These are phyloP conservation scores for Aspidiotus rigidus DNA, from an alignment of 2,888 invertebrate genomes.

Conservation along the genomic window DNA sequence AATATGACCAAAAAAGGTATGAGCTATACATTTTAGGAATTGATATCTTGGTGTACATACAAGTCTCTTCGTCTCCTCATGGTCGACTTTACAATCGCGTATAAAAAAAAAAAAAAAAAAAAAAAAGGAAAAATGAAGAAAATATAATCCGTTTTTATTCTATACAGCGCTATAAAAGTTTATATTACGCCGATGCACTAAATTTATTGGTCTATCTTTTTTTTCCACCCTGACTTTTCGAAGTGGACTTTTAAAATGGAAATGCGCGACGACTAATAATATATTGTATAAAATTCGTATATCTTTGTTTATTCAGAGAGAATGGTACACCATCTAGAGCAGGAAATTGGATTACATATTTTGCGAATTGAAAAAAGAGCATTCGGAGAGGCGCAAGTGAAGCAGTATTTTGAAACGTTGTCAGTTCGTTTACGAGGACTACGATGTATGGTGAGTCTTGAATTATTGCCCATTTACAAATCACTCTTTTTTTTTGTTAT, in stretches of 20 bases:
- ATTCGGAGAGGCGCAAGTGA: too few species aligned
- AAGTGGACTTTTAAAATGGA: conserved; percentile 24
- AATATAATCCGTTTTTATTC: conserved; percentile 23
- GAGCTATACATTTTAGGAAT: too few species aligned
- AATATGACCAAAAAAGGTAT: too few species aligned
- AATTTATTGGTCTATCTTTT: conserved; percentile 12
- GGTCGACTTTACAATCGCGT: too few species aligned
- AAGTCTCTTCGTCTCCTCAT: too few species aligned
- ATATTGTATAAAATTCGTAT: conserved; percentile 27
- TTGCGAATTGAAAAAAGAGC: conserved; percentile 19
- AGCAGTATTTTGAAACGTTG: too few species aligned
- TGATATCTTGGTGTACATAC: too few species aligned
- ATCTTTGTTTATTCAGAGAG: conserved; percentile 26
- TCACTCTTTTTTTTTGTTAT: too few species aligned
- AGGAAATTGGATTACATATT: conserved; percentile 30
- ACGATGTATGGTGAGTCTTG: too few species aligned
- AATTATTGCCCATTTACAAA: too few species aligned
- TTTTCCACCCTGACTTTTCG: conserved; percentile 22
- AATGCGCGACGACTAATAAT: conserved; percentile 23
- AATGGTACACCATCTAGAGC: conserved; percentile 23
- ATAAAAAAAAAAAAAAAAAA: too few species aligned
- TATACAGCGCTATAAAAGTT: conserved; percentile 12
- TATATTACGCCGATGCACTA: conserved; percentile 14
- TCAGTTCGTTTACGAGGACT: too few species aligned
- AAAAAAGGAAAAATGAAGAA: neutral